Conservation (phyloP, 2,888 invertebrate genomes). For the Hermaeophaga mercurialis region DNA sequence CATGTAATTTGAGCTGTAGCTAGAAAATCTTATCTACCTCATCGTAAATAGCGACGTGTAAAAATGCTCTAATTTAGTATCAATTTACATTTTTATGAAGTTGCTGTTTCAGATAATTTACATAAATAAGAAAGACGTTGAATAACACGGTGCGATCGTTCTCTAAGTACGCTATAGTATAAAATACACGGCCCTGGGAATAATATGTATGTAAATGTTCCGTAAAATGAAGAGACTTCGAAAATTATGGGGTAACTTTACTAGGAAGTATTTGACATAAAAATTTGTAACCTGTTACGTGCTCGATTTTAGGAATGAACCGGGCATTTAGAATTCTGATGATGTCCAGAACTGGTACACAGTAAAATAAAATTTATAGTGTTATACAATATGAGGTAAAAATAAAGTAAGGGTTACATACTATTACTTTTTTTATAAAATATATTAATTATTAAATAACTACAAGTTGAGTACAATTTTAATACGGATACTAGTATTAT, state of each 20-base stretch:
- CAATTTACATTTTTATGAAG: constrained; percentile 39
- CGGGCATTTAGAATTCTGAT: neutral
- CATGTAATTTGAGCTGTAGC: neutral
- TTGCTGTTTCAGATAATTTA: constrained; percentile 23
- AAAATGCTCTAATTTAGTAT: constrained; percentile 39
- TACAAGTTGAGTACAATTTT: too few relatives aligned
- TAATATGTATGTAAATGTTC: constrained; percentile 47
- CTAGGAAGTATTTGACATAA: constrained; percentile 15
- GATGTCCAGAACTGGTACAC: neutral
- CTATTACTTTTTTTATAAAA: too few relatives aligned
- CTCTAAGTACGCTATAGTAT: constrained; percentile 29
- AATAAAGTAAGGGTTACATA: too few relatives aligned
- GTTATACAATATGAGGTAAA: too few relatives aligned
- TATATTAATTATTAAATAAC: too few relatives aligned
- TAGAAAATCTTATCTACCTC: constrained; percentile 7
- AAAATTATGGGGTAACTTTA: constrained; percentile 33
- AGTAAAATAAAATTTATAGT: neutral
- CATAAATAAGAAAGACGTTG: constrained; percentile 31
- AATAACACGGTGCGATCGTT: constrained; percentile 28
- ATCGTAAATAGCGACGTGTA: constrained; percentile 7
- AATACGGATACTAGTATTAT: too few relatives aligned
- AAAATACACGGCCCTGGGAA: constrained; percentile 41
- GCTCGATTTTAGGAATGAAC: constrained; percentile 5
- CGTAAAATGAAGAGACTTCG: constrained; percentile 38
- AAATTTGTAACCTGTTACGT: constrained; percentile 22